Evolutionary conservation across 92 coral and sea anemone genomes (phyloP), one percentile per base, ranked within the genome.

Genomic region (Anthopleura xanthogrammica): DNA sequence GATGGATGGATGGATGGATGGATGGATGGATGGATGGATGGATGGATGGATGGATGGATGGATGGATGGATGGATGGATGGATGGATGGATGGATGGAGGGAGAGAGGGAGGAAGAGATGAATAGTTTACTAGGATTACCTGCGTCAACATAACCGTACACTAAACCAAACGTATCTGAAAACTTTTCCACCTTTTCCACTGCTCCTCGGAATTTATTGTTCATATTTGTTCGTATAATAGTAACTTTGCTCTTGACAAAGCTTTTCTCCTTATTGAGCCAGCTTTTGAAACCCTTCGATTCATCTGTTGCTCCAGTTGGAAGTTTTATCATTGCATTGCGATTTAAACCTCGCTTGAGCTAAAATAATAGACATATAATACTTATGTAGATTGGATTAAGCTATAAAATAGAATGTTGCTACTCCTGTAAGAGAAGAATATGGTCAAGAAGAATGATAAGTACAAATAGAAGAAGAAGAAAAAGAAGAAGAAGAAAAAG

Each of bases 121-220:
- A 7, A 2, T 4, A 7, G 50, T 46, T 46, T 46, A 43, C n/a
- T n/a, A 46, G 50, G n/a, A 13, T 77, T 13, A 77, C 80, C 80
- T 77, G 80, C n/a, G 4, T 50, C 57, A 14, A 77, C 62, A 52
- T 50, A 52, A 7, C 62, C 62, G 39, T 23, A 50, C 20, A 52
- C 7, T 54, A 54, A 4, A 1, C 41, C 64, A 52, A 77, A 77
- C 19, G 1, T 36, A 7, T 77, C 62, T 13, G 39, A 66, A 46
- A 77, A 46, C 7, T 52, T 22, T 23, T 77, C 19, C 80, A 77
- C 80, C 10, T 50, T 58, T 50, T 77, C 62, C 65, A 77, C 20
- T 23, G 80, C 80, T 77, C 62, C 62, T 14, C 24, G 17, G 42
- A 41, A 77, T 24, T 54, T 77, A 5, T 10, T 39, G 12, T 10